phyloP scores from a whole-genome alignment of 1,140 invertebrate species.

The Phymorhynchus buccinoides region DNA sequence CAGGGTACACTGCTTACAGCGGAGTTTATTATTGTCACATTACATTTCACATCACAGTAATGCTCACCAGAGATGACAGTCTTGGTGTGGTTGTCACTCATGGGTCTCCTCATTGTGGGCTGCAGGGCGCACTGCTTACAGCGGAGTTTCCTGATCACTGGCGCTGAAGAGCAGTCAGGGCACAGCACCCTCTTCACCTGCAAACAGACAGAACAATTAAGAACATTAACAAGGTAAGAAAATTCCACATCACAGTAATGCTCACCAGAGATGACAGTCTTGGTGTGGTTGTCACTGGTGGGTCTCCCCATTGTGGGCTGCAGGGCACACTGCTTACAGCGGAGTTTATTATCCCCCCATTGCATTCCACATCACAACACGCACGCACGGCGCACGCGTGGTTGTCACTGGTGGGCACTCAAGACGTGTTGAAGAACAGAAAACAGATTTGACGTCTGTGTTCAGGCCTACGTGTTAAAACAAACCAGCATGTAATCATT shows the following conservation, averaged over 20 bases:
- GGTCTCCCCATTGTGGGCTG: slow-evolving; percentile 8
- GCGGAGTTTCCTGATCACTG: slow-evolving; percentile 30
- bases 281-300: slow-evolving; percentile 23
- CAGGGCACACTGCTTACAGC: slow-evolving; percentile 30
- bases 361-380: too few relatives aligned
- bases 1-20: slow-evolving; percentile 28
- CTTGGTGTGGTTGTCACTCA: slow-evolving; percentile 26
- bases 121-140: slow-evolving; percentile 29
- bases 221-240: too few relatives aligned
- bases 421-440: too few relatives aligned
- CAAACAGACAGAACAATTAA: neutral
- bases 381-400: too few relatives aligned
- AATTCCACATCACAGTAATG: too few relatives aligned
- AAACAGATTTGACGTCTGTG: too few relatives aligned
- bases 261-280: neutral
- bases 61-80: neutral
- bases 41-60: too few relatives aligned
- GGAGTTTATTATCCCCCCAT: too few relatives aligned
- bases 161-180: neutral
- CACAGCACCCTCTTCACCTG: slow-evolving; percentile 32
- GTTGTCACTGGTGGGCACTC: too few relatives aligned
- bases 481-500: too few relatives aligned
- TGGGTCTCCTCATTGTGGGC: slow-evolving; percentile 17
- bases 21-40: too few relatives aligned
- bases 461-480: too few relatives aligned